Evolutionary conservation across 2,888 invertebrate species (phyloP), one percentile per base, ranked within the genome.

Genomic region (Dolichopus griseipennis): DNA sequence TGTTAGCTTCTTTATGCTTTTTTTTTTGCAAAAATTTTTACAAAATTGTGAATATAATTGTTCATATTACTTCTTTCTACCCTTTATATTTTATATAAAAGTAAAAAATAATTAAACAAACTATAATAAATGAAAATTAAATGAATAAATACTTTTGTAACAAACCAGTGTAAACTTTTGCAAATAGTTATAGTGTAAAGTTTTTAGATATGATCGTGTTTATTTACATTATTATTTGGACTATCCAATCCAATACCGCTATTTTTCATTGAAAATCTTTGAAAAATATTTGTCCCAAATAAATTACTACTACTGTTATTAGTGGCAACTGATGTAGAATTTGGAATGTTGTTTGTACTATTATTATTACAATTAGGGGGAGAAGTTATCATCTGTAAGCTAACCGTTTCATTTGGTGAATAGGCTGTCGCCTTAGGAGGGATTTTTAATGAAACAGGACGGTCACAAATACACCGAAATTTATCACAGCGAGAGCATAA

Each of bases 401-500:
- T 61, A 15, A 37, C 34, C 10, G 21, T 37, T 20, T 18, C 52
- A 66, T 66, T 34, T 67, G 66, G 62, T 66, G 69, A 61, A 62
- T 65, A 61, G 37, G 63, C 33, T 4, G n/a, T 12, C 61, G 34
- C 61, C 67, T 61, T 68, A 68, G 67, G 37, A 66, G 67, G 61
- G 52, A 69, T 68, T 69, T 33, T 64, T 66, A 71, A 67, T 66
- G 69, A 65, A 65, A 71, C 67, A 18, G 71, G 69, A 71, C 76
- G 78, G 69, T 78, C 77, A 71, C 80, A 80, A 73, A 77, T 73
- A 75, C 80, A 80, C 75, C 81, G 81, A 78, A 80, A 80, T 74
- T 77, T 81, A 75, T 78, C 75, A 77, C 80, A 80, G 61, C 77
- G 76, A 72, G 77, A 75, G 77, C 80, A 80, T 75, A 79, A 75